These are phyloP conservation scores for Cyanistes caeruleus DNA, from an alignment of 2,113 vertebrate genomes.

Conservation along the genomic window DNA sequence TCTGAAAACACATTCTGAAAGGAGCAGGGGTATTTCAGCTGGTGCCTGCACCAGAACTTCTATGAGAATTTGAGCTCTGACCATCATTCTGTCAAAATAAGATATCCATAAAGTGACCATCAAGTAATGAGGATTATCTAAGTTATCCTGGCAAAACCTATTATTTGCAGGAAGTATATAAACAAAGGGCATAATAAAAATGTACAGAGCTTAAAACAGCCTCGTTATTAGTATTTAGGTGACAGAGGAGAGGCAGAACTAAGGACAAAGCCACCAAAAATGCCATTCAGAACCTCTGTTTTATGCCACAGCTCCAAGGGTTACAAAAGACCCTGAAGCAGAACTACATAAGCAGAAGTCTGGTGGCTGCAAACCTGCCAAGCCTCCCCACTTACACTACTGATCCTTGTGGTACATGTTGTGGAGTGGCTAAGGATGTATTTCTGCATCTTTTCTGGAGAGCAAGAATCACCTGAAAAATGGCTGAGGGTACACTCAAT, in stretches of 20 bases:
- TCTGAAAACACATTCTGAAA: not conserved
- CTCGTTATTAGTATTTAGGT: not conserved
- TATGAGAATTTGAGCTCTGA: not conserved
- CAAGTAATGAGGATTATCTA: not conserved
- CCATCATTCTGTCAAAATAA: not conserved
- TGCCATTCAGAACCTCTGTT: not conserved
- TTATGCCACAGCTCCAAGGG: not conserved
- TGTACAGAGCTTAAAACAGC: not conserved
- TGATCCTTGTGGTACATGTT: accelerated
- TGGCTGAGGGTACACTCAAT: not conserved
- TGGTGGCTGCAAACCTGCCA: not conserved
- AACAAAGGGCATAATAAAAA: not conserved
- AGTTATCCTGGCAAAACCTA: not conserved
- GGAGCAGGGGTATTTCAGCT: not conserved
- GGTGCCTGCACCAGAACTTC: not conserved
- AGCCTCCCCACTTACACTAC: not conserved
- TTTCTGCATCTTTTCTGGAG: not conserved
- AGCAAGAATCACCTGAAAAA: not conserved
- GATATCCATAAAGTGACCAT: not conserved
- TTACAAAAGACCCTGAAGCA: not conserved
- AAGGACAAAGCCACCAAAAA: not conserved
- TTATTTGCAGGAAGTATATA: not conserved
- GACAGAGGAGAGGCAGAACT: not conserved
- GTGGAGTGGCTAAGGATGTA: not conserved
- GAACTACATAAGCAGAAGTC: not conserved